Evolutionary conservation across 35 echinoderm and acorn worm species (phyloP), one percentile per base, ranked within the genome.

Genomic region (Strongylocentrotus purpuratus): DNA sequence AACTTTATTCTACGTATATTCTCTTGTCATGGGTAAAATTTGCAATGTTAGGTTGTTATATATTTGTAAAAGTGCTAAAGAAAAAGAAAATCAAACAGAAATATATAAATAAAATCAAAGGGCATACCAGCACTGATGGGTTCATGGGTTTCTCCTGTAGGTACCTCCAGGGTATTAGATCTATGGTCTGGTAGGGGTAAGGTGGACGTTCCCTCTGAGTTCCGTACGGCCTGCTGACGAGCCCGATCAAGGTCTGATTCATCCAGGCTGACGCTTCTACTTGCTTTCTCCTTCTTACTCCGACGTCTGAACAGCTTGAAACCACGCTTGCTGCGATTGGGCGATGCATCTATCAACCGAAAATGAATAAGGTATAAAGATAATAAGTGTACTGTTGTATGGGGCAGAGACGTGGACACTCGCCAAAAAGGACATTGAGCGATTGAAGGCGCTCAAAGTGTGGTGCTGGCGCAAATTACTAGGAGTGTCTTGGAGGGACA

Each of bases 271-370:
- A 87, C 87, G 86, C 86, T 48, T 85, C 61, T 86, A 61, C 22
- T 88, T 28, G 91, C 92, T 93, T 96, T 94, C 47, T 92, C 88
- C 93, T 96, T 96, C 96, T 94, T 96, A 58, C 91, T 93, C 91
- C 91, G 91, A 20, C 91, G 91, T 25, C 94, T 88, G 87, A 96
- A 96, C 1, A 87, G 93, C 55, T 94, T 94, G 48, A 96, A 96
- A 20, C 93, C 86, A 33, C 96, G 93, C 45, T 92, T 88, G 86
- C 96, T 96, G 46, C 96, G 86, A 11, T 94, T 96, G 5, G 96
- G 96, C 61, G 96, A 96, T 9, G 96, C 93, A 94, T 96, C 96
- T 96, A 50, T 47, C 11, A 33, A 25, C 2, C 50, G 31, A 95
- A 18, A 9, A 59, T 28, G 28, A 61, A 58, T 2, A 90, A 95